A percentile compares a stretch with the other conserved stretches of the same genome.
phyloP scores from a whole-genome alignment of 2,113 vertebrate species.

The Ophiodon elongatus region DNA sequence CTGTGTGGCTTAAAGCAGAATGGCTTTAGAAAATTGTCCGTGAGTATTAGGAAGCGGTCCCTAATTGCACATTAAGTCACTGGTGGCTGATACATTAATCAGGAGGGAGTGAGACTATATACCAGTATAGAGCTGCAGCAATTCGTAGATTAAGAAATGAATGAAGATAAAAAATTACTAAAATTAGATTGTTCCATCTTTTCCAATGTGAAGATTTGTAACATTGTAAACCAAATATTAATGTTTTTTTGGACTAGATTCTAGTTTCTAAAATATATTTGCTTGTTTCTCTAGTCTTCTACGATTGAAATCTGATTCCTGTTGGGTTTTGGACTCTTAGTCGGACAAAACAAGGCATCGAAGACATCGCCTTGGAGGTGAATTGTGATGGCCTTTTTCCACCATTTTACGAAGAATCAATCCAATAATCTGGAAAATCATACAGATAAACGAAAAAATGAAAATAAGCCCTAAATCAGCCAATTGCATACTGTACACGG shows the following conservation, averaged over 20 bases:
- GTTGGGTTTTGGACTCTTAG: not conserved
- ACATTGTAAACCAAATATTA: not conserved
- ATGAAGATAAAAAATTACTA: not conserved
- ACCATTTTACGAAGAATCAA: not conserved
- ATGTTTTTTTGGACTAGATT: not conserved
- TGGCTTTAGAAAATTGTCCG: conserved; percentile 16
- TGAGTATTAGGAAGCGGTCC: not conserved
- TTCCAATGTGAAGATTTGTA: not conserved
- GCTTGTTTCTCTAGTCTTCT: not conserved
- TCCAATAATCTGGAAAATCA: not conserved
- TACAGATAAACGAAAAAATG: not conserved
- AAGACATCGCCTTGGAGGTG: not conserved
- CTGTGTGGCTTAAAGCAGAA: conserved; percentile 18
- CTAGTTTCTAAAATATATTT: not conserved
- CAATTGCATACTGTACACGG: not conserved
- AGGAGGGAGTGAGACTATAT: not conserved
- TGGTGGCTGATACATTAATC: not conserved
- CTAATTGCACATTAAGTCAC: not conserved
- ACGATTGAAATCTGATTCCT: not conserved
- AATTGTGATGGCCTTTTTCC: not conserved
- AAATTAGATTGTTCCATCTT: not conserved
- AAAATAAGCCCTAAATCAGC: not conserved
- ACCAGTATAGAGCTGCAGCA: not conserved
- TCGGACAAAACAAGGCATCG: not conserved
- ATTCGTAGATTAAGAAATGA: not conserved